These are phyloP conservation scores for Chloroceryle amazona DNA, from an alignment of 2,797 vertebrate genomes.

Conservation along the genomic window DNA sequence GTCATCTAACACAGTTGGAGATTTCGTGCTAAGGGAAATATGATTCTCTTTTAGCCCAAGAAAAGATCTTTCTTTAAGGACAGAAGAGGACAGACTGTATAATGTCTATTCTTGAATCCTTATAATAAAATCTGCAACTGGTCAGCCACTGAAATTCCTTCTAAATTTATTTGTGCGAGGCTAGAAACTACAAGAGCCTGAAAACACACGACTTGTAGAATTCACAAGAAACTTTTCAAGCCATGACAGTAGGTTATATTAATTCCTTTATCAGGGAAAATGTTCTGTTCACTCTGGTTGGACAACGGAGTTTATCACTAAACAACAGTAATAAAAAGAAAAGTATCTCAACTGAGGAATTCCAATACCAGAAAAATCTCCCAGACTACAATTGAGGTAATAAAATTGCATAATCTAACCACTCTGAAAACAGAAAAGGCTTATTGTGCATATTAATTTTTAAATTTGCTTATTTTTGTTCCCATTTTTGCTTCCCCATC, in stretches of 20 bases:
- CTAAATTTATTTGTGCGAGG: neutral
- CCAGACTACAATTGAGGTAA: neutral
- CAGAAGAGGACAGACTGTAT: slow-evolving; percentile 23
- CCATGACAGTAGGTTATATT: neutral
- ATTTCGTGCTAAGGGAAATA: slow-evolving; percentile 72
- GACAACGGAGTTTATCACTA: neutral
- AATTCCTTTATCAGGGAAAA: neutral
- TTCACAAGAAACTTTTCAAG: neutral
- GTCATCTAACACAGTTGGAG: slow-evolving; percentile 63
- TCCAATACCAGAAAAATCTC: neutral
- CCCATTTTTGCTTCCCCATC: neutral
- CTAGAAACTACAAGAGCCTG: neutral
- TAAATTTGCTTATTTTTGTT: neutral
- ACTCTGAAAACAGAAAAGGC: neutral
- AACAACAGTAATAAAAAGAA: neutral
- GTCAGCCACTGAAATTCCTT: neutral
- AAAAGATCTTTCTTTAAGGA: slow-evolving; percentile 58
- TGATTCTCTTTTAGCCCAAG: slow-evolving; percentile 43
- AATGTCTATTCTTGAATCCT: neutral
- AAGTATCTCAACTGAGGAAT: neutral
- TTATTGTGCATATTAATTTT: neutral
- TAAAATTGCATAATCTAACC: neutral
- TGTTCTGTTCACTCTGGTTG: neutral
- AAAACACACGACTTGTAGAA: neutral
- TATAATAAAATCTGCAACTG: slow-evolving; percentile 6